Evolutionary conservation across 2,888 invertebrate species (phyloP), one percentile per base, ranked within the genome.

Genomic region (Pristionchus maxplancki): DNA sequence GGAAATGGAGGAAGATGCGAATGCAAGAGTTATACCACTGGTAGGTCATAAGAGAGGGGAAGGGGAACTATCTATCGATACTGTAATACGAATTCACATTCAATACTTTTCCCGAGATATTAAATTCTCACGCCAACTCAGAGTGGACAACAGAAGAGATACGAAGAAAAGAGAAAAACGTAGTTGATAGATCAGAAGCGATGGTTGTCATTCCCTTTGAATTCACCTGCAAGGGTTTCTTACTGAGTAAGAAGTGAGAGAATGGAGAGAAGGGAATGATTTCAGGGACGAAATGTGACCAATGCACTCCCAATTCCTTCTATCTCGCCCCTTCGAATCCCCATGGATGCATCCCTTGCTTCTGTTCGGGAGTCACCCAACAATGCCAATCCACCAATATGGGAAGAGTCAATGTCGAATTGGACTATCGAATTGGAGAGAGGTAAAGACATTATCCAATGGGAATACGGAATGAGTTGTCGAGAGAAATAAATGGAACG

Each of bases 321-420:
- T 96, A 97, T 95, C 96, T 98, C 89, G 97, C 97, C 88, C 95
- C 96, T 31, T 96, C 96, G 90, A 97, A 97, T 94, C 96, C 96
- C 92, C 96, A 97, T 92, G 99, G 99, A 74, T 99, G 99, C 95
- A 97, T 98, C 96, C 96, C 92, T 88, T 99, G 99, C 95, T 99
- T 98, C 97, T 99, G 99, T 95, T 97, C 97, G 96, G 98, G 98
- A 3, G 96, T 98, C 62, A 96, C 97, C 0, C 94, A 95, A 78
- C 96, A 96, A 91, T 99, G 99, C 95, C 96, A 96, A 88, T 97
- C 97, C 94, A 97, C 97, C 86, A 96, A 96, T 88, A 96, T 97
- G 90, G 96, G 97, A 88, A 96, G 97, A 89, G 96, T 96, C 91
- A 97, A 71, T 37, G 78, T 87, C 6, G 74, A 87, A 78, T 58